A percentile compares a stretch with the other conserved stretches of the same genome.
Conservation (phyloP, 2,888 invertebrate species). For the Ethmia dodecea region DNA sequence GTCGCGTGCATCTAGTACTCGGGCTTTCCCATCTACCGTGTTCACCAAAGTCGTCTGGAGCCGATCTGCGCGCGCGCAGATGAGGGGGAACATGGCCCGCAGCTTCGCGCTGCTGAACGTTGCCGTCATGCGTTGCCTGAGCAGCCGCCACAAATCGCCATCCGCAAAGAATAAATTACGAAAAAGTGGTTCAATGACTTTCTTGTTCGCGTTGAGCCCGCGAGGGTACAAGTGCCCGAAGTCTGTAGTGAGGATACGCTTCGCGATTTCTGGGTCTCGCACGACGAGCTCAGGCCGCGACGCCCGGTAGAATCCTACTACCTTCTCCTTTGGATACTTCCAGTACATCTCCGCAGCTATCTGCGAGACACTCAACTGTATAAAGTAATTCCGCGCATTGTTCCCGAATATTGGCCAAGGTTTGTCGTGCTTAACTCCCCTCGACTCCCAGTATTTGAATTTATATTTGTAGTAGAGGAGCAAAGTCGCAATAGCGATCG, state of each 20-base stretch:
- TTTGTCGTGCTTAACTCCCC: slow-evolving; percentile 17
- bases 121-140: slow-evolving; percentile 49
- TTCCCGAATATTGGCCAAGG: slow-evolving; percentile 20
- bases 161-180: slow-evolving; percentile 22
- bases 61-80: slow-evolving; percentile 26
- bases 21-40: background rate
- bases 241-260: slow-evolving; percentile 20
- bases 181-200: slow-evolving; percentile 17
- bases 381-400: slow-evolving; percentile 7
- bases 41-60: slow-evolving; percentile 24
- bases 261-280: slow-evolving; percentile 22
- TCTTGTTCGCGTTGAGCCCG: slow-evolving; percentile 14
- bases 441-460: slow-evolving; percentile 18
- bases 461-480: slow-evolving; percentile 17
- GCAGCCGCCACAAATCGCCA: slow-evolving; percentile 43
- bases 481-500: slow-evolving; percentile 17
- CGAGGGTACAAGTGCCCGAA: slow-evolving; percentile 19
- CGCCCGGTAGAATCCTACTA: slow-evolving; percentile 17
- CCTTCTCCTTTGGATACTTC: slow-evolving; percentile 19
- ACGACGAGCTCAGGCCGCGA: slow-evolving; percentile 19
- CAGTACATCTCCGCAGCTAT: slow-evolving; percentile 16
- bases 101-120: slow-evolving; percentile 24
- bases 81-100: slow-evolving; percentile 26
- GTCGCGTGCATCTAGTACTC: slow-evolving; percentile 20
- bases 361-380: slow-evolving; percentile 13